phyloP scores from a whole-genome alignment of 2,888 invertebrate species.

The Acrocera orbiculus region DNA sequence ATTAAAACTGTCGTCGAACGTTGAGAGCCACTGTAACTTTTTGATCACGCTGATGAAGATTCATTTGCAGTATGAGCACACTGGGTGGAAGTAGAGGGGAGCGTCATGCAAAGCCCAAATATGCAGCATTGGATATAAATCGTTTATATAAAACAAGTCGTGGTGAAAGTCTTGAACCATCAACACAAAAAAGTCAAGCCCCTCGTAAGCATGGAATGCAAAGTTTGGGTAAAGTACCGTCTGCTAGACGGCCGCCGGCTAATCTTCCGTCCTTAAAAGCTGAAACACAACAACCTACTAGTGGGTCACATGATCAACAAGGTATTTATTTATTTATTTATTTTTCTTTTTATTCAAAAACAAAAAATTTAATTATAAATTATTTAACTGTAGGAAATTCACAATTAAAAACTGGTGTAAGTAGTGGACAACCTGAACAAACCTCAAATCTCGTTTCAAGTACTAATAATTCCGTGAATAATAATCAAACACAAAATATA shows the following conservation, averaged over 20 bases:
- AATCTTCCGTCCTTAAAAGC: slow-evolving; percentile 98
- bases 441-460: no score
- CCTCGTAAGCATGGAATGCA: slow-evolving; percentile 99
- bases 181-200: slow-evolving; percentile 73
- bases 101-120: slow-evolving; percentile 66
- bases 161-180: slow-evolving; percentile 74
- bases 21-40: slow-evolving; percentile 22
- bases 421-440: slow-evolving; percentile 10
- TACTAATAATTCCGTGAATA: slow-evolving; percentile 10
- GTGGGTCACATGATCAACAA: no score
- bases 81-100: slow-evolving; percentile 35
- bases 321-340: slow-evolving; percentile 3
- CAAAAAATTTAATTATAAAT: not conserved
- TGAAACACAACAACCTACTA: slow-evolving; percentile 50
- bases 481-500: slow-evolving; percentile 13
- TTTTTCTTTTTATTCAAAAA: not conserved
- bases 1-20: slow-evolving; percentile 9
- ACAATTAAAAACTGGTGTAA: slow-evolving; percentile 8
- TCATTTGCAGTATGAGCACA: slow-evolving; percentile 35
- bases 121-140: slow-evolving; percentile 95
- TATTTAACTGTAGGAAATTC: slow-evolving; percentile 8
- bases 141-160: slow-evolving; percentile 79
- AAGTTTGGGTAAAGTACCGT: slow-evolving; percentile 97
- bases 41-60: slow-evolving; percentile 34
- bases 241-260: slow-evolving; percentile 94